Percentiles rank a stretch among this genome's conserved stretches.
These are phyloP conservation scores for Bombylius discolor DNA, from an alignment of 2,888 invertebrate species.

Conservation along the genomic window DNA sequence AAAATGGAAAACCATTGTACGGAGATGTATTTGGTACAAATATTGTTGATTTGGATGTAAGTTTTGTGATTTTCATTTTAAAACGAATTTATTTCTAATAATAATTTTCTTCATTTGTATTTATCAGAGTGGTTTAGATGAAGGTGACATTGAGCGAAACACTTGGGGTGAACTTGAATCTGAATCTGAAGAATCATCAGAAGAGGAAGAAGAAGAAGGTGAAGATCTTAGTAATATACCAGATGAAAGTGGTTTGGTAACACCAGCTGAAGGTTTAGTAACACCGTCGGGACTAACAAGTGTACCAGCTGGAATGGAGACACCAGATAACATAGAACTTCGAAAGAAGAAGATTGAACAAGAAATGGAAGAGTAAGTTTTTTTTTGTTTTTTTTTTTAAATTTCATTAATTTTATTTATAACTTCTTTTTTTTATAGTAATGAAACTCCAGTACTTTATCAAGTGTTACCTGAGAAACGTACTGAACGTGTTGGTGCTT, in stretches of 20 bases:
- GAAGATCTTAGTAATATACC: conserved; percentile 41
- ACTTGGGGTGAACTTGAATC: conserved; percentile 97
- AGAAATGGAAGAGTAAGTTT: conserved; percentile 78
- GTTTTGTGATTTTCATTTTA: conserved; percentile 17
- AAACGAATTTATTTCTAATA: neutral
- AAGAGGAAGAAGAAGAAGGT: conserved; percentile 53
- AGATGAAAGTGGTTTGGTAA: conserved; percentile 75
- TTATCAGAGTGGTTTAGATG: conserved; percentile 49
- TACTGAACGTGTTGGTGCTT: conserved; percentile 72
- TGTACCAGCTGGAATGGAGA: conserved; percentile 91
- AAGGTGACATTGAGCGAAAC: conserved; percentile 82
- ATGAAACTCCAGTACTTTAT: conserved; percentile 88
- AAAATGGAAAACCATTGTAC: conserved; percentile 92
- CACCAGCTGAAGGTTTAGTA: conserved; percentile 84
- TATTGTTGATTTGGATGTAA: conserved; percentile 55
- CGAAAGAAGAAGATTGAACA: conserved; percentile 92
- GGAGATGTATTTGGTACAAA: conserved; percentile 96
- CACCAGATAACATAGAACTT: conserved; percentile 96
- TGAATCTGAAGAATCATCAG: conserved; percentile 52
- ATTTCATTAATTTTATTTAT: neutral
- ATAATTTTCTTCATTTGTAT: conserved; percentile 7
- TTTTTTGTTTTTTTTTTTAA: neutral
- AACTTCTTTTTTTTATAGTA: conserved; percentile 39
- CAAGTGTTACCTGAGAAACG: conserved; percentile 92
- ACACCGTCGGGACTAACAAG: conserved; percentile 89